A percentile compares a stretch with the other conserved stretches of the same genome.
These are phyloP conservation scores for Drosophila dunni DNA, from an alignment of 1,140 invertebrate genomes.

Conservation along the genomic window DNA sequence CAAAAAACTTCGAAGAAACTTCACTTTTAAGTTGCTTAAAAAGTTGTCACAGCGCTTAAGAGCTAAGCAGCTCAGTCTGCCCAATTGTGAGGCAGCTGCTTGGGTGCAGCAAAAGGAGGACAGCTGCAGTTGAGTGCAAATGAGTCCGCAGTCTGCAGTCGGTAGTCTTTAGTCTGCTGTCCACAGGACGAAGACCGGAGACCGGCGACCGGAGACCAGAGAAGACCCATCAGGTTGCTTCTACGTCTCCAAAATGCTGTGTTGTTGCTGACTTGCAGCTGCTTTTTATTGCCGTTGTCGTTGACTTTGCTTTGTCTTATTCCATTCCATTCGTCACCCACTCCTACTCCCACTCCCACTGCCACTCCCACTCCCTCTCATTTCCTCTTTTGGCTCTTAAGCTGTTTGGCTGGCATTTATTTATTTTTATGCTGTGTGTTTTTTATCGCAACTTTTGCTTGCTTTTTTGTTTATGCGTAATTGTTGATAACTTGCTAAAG, in stretches of 20 bases:
- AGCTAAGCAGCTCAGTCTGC: conserved; percentile 62
- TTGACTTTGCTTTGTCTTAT: conserved; percentile 35
- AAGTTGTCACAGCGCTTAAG: conserved; percentile 80
- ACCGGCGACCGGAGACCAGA: background rate
- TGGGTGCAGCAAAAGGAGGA: conserved; percentile 3
- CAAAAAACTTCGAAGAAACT: conserved; percentile 51
- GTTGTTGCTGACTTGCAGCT: conserved; percentile 70
- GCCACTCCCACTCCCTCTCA: conserved; percentile 36
- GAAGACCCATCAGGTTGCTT: conserved; percentile 53
- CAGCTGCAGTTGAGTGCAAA: conserved; percentile 80
- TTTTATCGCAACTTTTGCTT: conserved; percentile 62
- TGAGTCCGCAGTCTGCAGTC: conserved; percentile 52
- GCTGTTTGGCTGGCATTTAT: conserved; percentile 62
- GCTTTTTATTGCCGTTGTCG: conserved; percentile 70
- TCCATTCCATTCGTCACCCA: conserved; percentile 37
- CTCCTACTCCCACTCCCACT: background rate
- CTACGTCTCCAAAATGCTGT: conserved; percentile 36
- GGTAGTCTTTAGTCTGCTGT: too few relatives aligned
- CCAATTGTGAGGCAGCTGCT: conserved; percentile 43
- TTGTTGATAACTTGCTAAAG: conserved; percentile 75
- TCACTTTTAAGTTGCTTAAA: conserved; percentile 77
- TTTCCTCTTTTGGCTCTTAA: conserved; percentile 7
- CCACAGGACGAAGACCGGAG: too few relatives aligned
- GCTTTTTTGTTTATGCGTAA: conserved; percentile 74
- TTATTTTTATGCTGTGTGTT: conserved; percentile 62